Evolutionary conservation across 1,140 invertebrate genomes (phyloP).

Genomic region (Drosophila virilis): DNA sequence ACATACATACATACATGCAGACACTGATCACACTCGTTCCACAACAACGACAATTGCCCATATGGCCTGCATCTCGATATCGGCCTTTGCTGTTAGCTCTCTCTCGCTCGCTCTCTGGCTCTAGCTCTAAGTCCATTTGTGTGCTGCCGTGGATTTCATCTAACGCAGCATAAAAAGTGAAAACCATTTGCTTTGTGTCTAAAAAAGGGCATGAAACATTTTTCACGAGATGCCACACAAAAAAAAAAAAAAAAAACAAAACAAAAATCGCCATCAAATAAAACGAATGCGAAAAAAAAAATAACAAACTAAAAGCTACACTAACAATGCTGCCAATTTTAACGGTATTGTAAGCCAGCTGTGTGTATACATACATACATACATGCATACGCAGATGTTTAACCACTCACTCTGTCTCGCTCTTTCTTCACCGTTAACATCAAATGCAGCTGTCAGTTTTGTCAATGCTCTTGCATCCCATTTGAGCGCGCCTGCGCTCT

Average conservation of each 20-base stretch:
- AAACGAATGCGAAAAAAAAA: slow-evolving; percentile 32
- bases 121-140: neutral
- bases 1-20: slow-evolving; percentile 5
- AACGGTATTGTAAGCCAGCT: slow-evolving; percentile 37
- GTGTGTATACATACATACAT: neutral
- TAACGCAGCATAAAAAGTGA: slow-evolving; percentile 46
- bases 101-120: slow-evolving; percentile 1
- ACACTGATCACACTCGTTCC: slow-evolving; percentile 23
- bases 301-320: slow-evolving; percentile 17
- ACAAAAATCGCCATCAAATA: slow-evolving; percentile 10
- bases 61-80: slow-evolving; percentile 14
- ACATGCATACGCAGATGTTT: slow-evolving; percentile 6
- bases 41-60: slow-evolving; percentile 20
- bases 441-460: slow-evolving; percentile 36
- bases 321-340: slow-evolving; percentile 37
- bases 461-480: slow-evolving; percentile 16
- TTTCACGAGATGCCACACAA: slow-evolving; percentile 21
- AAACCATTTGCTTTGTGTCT: slow-evolving; percentile 43
- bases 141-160: slow-evolving; percentile 18
- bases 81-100: neutral
- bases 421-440: slow-evolving; percentile 33
- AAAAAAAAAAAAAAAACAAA: no score
- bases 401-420: slow-evolving; percentile 16
- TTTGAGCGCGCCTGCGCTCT: slow-evolving; percentile 1
- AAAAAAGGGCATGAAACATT: slow-evolving; percentile 53